Evolutionary conservation across 2,113 vertebrate species (phyloP).

Genomic region (Pteropus alecto): DNA sequence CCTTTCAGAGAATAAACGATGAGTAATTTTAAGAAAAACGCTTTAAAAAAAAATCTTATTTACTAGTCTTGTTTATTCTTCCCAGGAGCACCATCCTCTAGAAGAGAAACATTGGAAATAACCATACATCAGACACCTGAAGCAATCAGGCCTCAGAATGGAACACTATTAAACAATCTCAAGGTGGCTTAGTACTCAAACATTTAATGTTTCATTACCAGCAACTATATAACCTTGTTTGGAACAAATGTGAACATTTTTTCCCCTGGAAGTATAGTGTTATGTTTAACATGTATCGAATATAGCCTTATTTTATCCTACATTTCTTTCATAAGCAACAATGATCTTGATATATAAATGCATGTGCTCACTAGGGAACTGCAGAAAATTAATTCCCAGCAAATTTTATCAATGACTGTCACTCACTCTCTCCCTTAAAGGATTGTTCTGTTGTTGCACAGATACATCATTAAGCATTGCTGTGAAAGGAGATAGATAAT

Average conservation of each 20-base stretch:
- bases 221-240: constrained; percentile 32
- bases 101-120: constrained; percentile 60
- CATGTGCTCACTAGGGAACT: background rate
- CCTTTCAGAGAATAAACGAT: constrained; percentile 38
- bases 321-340: constrained; percentile 44
- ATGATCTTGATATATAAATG: constrained; percentile 51
- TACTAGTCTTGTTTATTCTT: constrained; percentile 41
- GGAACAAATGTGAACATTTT: constrained; percentile 45
- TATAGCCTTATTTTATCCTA: constrained; percentile 15
- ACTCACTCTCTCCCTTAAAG: constrained; percentile 34
- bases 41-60: constrained; percentile 46
- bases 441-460: background rate
- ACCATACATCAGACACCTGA: constrained; percentile 43
- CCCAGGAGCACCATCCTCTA: constrained; percentile 66
- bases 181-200: background rate
- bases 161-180: constrained; percentile 51
- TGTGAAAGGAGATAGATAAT: constrained; percentile 14
- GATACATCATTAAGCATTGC: constrained; percentile 36
- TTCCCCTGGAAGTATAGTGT: background rate
- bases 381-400: constrained; percentile 39
- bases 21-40: constrained; percentile 37
- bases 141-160: constrained; percentile 25
- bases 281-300: constrained; percentile 22
- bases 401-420: constrained; percentile 43
- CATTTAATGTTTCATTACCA: constrained; percentile 52